Evolutionary conservation across 2,113 vertebrate species (phyloP).

Genomic region (Columba janthina): DNA sequence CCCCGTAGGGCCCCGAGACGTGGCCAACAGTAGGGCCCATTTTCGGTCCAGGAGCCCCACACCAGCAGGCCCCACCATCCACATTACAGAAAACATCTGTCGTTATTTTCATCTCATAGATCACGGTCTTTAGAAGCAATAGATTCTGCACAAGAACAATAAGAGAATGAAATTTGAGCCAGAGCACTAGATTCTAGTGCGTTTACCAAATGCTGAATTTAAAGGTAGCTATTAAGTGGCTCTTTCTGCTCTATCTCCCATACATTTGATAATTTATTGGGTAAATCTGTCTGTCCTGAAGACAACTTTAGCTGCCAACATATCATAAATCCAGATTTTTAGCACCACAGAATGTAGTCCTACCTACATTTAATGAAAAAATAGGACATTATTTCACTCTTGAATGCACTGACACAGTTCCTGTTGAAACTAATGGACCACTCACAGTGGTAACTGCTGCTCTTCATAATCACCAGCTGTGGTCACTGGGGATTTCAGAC

Average conservation of each 20-base stretch:
- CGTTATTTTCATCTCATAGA: not conserved
- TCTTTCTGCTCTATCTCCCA: not conserved
- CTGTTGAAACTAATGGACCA: not conserved
- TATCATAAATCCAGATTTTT: not conserved
- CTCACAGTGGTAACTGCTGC: not conserved
- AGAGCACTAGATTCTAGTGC: not conserved
- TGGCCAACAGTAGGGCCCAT: not conserved
- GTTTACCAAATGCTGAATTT: not conserved
- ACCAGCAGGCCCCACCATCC: not conserved
- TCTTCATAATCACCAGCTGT: not conserved
- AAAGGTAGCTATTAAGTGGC: not conserved
- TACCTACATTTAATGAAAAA: not conserved
- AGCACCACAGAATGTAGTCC: not conserved
- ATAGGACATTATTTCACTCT: not conserved
- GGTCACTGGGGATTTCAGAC: not conserved
- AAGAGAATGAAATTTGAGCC: not conserved
- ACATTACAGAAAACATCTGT: not conserved
- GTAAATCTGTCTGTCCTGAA: not conserved
- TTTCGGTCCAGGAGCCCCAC: not conserved
- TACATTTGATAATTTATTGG: not conserved
- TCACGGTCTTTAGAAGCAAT: not conserved
- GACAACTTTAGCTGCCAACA: not conserved
- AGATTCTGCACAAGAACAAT: not conserved
- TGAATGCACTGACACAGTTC: not conserved
- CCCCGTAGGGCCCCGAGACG: accelerated